Evolutionary conservation across 2,797 vertebrate species (phyloP), one percentile per base, ranked within the genome.

Genomic region (Melanotaenia trifasciata): DNA sequence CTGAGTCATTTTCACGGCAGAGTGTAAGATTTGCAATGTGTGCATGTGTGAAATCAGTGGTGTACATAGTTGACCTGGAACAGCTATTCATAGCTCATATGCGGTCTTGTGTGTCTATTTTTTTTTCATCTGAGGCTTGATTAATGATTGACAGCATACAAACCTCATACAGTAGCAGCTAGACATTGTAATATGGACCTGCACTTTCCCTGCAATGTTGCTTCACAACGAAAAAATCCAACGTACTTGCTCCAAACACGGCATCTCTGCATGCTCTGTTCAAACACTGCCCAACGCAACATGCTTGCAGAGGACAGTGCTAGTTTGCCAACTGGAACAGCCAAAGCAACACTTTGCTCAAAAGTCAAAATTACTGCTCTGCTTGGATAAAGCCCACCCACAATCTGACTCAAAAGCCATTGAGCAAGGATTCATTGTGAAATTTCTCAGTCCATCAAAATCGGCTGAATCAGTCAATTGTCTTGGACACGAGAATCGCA

Each of bases 1-100:
- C 73, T 87, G 83, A 87, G 73, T 89, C 86, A 89, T 67, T 47
- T 47, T 50, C 63, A 16, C 53, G 80, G 70, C 51, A 65, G 32
- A 58, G 30, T 65, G 70, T 71, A 45, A 14, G 18, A 54, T 32
- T 47, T 3, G 20, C 40, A n/a, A 56, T 60, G 54, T 65, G 71
- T 60, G 61, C 26, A 53, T 47, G 58, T 76, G 65, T 54, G 51
- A 57, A 66, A 45, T 68, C 57, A 28, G 53, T 54, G 10, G 22
- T 7, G 14, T 16, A 56, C 53, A 28, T 6, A 12, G 53, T 32
- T 72, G 65, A 80, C 54, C 72, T 69, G 1, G 0, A 56, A 59
- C 24, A n/a, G 56, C 61, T 40, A 28, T 50, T 58, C 51, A 3
- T 33, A 36, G 64, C 65, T 56, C n/a, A 9, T 1, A 18, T 9